phyloP scores from a whole-genome alignment of 2,113 vertebrate species.

The Pterophyllum scalare region DNA sequence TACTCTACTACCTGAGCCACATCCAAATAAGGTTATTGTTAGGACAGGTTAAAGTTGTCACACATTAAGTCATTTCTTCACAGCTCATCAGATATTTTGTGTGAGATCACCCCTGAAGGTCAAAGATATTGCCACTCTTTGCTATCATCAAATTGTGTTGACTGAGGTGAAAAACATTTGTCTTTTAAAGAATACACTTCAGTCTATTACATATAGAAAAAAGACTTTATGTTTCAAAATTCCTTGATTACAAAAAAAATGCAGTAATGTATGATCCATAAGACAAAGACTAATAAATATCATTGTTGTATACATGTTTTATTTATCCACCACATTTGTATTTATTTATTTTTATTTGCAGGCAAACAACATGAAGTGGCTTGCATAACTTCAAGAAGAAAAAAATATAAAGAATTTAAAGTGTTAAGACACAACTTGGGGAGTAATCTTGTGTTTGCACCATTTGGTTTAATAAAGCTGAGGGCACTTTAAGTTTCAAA shows the following conservation, averaged over 20 bases:
- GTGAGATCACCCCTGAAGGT: neutral
- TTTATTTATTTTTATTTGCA: neutral
- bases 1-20: neutral
- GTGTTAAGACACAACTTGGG: neutral
- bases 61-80: neutral
- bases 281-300: neutral
- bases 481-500: conserved; percentile 47
- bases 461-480: conserved; percentile 38
- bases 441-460: conserved; percentile 7
- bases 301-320: neutral
- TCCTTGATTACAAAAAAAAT: neutral
- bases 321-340: neutral
- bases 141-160: neutral
- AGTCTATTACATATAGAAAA: neutral
- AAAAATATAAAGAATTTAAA: neutral
- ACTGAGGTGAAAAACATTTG: neutral
- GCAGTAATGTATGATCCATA: neutral
- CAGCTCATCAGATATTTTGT: neutral
- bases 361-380: neutral
- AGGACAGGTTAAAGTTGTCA: neutral
- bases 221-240: neutral
- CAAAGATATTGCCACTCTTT: neutral
- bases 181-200: neutral
- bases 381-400: neutral
- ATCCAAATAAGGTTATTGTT: neutral